Evolutionary conservation across 2,888 invertebrate genomes (phyloP).

Genomic region (Teinopalpus imperialis): DNA sequence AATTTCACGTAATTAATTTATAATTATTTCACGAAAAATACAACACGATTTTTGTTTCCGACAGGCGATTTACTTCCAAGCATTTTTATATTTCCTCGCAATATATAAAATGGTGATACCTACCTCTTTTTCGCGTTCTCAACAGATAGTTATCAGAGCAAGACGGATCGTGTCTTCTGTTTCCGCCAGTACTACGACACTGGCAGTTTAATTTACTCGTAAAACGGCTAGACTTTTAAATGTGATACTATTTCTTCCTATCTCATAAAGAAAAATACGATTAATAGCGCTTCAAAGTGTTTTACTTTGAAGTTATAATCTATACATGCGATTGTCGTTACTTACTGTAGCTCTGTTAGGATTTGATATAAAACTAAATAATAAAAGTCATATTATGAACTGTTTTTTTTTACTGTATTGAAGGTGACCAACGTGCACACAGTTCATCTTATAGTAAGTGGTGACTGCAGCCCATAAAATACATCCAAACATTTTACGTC

Average conservation of each 20-base stretch:
- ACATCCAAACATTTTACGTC: too few species aligned
- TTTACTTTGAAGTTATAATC: too few species aligned
- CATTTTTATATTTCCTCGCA: slow-evolving; percentile 30
- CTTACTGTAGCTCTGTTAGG: too few species aligned
- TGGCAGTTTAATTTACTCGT: slow-evolving; percentile 47
- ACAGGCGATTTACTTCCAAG: slow-evolving; percentile 2
- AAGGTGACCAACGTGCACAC: too few species aligned
- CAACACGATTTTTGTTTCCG: slow-evolving; percentile 13
- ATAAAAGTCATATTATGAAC: too few species aligned
- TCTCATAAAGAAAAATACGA: slow-evolving; percentile 18
- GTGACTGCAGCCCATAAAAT: too few species aligned
- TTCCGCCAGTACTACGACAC: slow-evolving; percentile 42
- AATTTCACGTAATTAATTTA: too few species aligned
- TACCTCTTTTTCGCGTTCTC: slow-evolving; percentile 42
- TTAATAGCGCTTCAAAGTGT: background rate
- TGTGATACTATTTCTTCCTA: slow-evolving; percentile 28
- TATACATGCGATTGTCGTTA: too few species aligned
- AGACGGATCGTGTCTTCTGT: slow-evolving; percentile 52
- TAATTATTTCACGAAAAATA: background rate
- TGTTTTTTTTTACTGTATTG: too few species aligned
- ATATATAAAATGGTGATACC: slow-evolving; percentile 37
- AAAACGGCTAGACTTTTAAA: slow-evolving; percentile 33
- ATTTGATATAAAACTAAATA: too few species aligned
- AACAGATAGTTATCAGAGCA: slow-evolving; percentile 59
- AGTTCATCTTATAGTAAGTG: too few species aligned